Evolutionary conservation across 2,888 invertebrate genomes (phyloP), one percentile per base, ranked within the genome.

Genomic region (Drosophila fungiperda): DNA sequence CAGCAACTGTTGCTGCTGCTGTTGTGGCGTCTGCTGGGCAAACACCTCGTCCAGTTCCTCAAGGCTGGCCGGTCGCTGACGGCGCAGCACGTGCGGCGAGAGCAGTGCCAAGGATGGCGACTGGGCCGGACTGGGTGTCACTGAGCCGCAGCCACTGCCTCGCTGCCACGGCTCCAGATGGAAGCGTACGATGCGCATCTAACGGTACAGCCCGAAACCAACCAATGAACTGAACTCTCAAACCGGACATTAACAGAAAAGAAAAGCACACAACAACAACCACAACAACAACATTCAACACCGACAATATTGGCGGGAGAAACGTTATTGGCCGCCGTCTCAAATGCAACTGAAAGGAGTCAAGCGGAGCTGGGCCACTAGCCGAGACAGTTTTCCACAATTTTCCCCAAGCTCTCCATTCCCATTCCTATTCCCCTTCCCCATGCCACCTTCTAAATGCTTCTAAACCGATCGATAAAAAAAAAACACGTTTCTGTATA

Each of bases 121-220:
- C 54, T 91, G 90, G 15, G 91, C 84, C 60, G 92, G 91, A 76
- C 92, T 92, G 60, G 93, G 91, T 38, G 91, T 92, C 3, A 91
- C 76, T 35, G 92, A 92, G 67, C 91, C 92, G 83, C 91, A 91
- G 64, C 83, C 82, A 52, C 82, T 78, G 40, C 83, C 83, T 9
- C 92, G 92, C 68, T 93, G 93, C 93, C 93, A 93, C 73, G 93
- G 92, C 87, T 93, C 93, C 76, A 93, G 74, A 64, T 93, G 92
- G 89, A 93, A 93, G 62, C 93, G 93, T 65, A 93, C 93, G 71
- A 93, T 92, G 73, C 93, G 92, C 93, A 93, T 93, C 49, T 63
- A 73, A 65, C 52, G 53, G 57, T 38, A 65, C 45, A 52, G 26
- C 32, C 53, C 66, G 53, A 69, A 48, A 45, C 17, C 66, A 66